Evolutionary conservation across 2,113 vertebrate species (phyloP), one percentile per base, ranked within the genome.

Genomic region (Edolisoma coerulescens): DNA sequence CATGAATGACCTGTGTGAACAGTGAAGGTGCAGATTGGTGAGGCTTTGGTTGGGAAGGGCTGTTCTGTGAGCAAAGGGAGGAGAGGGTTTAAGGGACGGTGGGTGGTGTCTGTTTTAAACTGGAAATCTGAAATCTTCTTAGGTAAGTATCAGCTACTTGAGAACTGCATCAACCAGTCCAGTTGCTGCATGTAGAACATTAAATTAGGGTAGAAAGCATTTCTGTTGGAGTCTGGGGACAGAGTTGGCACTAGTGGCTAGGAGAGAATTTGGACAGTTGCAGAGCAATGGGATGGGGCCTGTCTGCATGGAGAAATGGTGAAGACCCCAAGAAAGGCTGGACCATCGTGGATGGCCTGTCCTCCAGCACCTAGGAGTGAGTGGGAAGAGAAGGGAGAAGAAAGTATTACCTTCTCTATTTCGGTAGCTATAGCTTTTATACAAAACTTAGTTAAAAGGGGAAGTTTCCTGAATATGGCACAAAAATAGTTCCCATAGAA

Each of bases 11-110:
- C 33, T 45, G 5, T 49, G 24, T 10, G 32, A 87, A 7, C 16
- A n/a, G 63, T 1, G 4, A 37, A 65, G 60, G 41, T 61, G 27
- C 16, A 11, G 21, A 7, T 9, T 90, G 63, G 21, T 0, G 0
- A 35, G n/a, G 30, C n/a, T 76, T 61, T 84, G 26, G 6, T 6
- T 85, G 67, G 27, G 28, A 28, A 84, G 41, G 26, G 18, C 33
- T 78, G 35, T 45, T 19, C 39, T 75, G 23, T 82, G 56, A 71
- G 50, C 30, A 50, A 14, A 19, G 45, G 7, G 21, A 61, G 33
- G 19, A 65, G 26, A 16, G 16, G 23, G 21, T 70, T 83, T 82
- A 28, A 68, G 63, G 53, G 53, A 50, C 59, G 35, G 33, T 81
- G 28, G 6, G 8, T 79, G 21, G 20, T 70, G 8, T 39, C 83